Evolutionary conservation across 2,113 vertebrate genomes (phyloP).

Genomic region (Aegithalos caudatus): DNA sequence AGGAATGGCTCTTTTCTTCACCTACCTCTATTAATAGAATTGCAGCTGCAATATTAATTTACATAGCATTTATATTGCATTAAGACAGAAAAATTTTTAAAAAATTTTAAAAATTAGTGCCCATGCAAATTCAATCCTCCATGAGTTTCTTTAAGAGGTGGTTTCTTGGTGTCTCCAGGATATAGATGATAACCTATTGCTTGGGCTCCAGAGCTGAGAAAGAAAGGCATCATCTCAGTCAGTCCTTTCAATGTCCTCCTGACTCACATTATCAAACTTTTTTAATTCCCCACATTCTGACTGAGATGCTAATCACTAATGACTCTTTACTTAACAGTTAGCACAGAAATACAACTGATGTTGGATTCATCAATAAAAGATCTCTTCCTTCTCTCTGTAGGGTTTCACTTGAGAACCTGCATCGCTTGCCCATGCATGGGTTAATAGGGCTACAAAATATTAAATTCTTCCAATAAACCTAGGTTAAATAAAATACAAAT

Average conservation of each 20-base stretch:
- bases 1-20: conserved; percentile 6
- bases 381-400: background rate
- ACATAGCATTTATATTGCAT: background rate
- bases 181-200: background rate
- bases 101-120: no score
- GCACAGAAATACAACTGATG: background rate
- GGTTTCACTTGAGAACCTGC: background rate
- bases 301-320: background rate
- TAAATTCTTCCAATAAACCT: background rate
- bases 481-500: background rate
- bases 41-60: background rate
- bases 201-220: background rate
- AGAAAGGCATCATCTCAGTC: background rate
- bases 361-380: background rate
- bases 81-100: background rate
- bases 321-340: background rate
- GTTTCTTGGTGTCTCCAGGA: background rate
- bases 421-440: background rate
- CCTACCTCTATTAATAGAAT: conserved; percentile 15
- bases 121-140: background rate
- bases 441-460: background rate
- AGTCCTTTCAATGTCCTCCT: background rate
- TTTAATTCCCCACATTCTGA: background rate
- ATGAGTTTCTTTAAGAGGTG: background rate
- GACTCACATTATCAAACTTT: background rate